Evolutionary conservation across 2,888 invertebrate genomes (phyloP), one percentile per base, ranked within the genome.

Genomic region (Drosophila melanocephala): DNA sequence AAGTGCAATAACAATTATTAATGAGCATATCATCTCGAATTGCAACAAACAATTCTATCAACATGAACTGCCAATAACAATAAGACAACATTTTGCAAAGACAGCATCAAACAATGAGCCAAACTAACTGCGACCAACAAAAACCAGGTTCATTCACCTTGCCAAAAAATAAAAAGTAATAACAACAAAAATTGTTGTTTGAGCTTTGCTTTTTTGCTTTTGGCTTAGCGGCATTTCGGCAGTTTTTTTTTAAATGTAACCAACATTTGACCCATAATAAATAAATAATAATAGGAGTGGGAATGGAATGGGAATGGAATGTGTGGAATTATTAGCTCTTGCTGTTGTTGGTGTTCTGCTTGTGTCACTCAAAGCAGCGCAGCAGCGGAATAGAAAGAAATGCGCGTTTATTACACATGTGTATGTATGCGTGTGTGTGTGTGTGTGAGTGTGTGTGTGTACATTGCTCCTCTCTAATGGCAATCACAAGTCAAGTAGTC

Each of bases 81-180:
- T 53, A 37, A 53, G 26, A 72, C 35, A 39, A 68, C 28, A 80
- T 80, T 83, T 81, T 65, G 73, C 72, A 80, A 26, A 78, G 58
- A 53, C 55, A 62, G 28, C 42, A 44, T 30, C 52, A 19, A 77
- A 61, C 57, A 77, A 66, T 59, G 58, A 70, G 70, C 62, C 63
- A 57, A 59, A 52, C 26, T n/a, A 59, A 55, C 26, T 39, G 42
- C 47, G 62, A 57, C 47, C 58, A 80, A 72, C 72, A 69, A 84
- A 81, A 47, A 26, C 47, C 9, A 81, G 72, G 92, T 91, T 91
- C 91, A 87, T 92, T 92, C 79, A 92, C 92, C 91, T 89, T 83
- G 47, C 33, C 35, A 53, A 70, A 61, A 75, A 73, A 60, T 30
- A 22, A 59, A 39, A 47, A 57, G 22, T 44, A 12, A 37, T 56